Base-by-base conservation (phyloP, 2,113 vertebrate genomes). In the Rhinoderma darwinii region DNA sequence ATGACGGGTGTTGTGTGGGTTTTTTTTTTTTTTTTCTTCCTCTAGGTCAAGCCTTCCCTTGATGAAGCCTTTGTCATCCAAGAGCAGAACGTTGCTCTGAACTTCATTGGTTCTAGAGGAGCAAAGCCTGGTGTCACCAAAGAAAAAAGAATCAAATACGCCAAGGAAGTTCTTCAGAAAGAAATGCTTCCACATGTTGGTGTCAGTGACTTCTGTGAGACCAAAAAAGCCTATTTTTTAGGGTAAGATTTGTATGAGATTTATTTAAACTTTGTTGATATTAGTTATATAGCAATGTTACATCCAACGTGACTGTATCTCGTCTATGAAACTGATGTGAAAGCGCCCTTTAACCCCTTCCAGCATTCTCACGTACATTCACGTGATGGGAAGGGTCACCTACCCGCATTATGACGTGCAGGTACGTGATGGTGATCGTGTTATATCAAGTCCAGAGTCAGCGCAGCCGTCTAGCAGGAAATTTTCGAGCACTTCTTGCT, bases 61-160 rank as follows among this genome's bases (percentile, higher is more conserved):
- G 98, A 99, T 51, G 98, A 99, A 93, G 98, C 98, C 0, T 99
- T 99, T 89, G 98, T 99, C 86, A 99, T 99, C 88, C 98, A 99
- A 91, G 98, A 99, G 90, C 98, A 99, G 90, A 99, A 99, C 1
- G 98, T 99, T 66, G 98, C 98, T 4, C 89, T 99, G 68, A 99
- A 99, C 91, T 99, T 99, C 88, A 99, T 99, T 68, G 98, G 98
- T 20, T 99, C 98, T 83, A 95, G 98, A 93, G 98, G 98, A 37
- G 98, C 98, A n/a, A 99, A 99, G 87, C 98, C 98, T 1, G 98
- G 98, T 32, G 98, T 99, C 82, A 99, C 98, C 0, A 99, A 99
- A 89, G 98, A 99, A 77, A 96, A 98, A 81, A 95, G 98, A 90
- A 99, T 99, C 87, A 99, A 99, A 88, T 99, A 99, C 0, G 98